Percentiles rank a stretch among this genome's conserved stretches.
These are phyloP conservation scores for Eidolon dupreanum DNA, from an alignment of 2,797 vertebrate species.

Conservation along the genomic window DNA sequence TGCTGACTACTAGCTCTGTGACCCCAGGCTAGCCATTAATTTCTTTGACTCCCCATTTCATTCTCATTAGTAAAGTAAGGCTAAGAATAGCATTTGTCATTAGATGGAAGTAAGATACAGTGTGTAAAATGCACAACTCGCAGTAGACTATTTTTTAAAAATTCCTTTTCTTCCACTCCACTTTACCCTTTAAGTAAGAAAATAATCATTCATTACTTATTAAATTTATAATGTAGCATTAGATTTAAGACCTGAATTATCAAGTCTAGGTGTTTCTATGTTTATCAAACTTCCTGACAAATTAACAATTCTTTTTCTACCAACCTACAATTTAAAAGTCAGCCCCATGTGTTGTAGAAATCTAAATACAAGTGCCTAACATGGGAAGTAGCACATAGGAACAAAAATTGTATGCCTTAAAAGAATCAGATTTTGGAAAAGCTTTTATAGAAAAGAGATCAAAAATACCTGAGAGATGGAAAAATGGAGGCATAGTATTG, in stretches of 20 bases:
- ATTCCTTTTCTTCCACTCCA: neutral
- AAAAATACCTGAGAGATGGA: neutral
- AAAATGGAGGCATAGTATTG: neutral
- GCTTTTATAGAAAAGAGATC: neutral
- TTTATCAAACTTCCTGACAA: neutral
- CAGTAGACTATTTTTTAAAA: neutral
- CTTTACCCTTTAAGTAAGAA: neutral
- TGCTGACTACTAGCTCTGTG: neutral
- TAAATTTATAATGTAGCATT: neutral
- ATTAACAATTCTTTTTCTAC: neutral
- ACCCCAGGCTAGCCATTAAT: neutral
- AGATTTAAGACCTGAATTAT: neutral
- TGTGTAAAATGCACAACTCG: neutral
- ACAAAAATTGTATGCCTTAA: neutral
- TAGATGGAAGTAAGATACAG: neutral
- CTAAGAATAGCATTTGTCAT: neutral
- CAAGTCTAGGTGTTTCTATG: neutral
- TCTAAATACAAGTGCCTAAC: neutral
- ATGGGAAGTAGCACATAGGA: neutral
- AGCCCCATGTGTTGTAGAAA: neutral
- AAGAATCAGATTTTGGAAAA: neutral
- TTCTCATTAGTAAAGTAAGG: neutral
- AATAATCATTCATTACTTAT: neutral
- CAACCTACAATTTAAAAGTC: neutral
- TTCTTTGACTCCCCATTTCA: neutral